Evolutionary conservation across 2,113 vertebrate genomes (phyloP), one percentile per base, ranked within the genome.

Genomic region (Silurus glanis): DNA sequence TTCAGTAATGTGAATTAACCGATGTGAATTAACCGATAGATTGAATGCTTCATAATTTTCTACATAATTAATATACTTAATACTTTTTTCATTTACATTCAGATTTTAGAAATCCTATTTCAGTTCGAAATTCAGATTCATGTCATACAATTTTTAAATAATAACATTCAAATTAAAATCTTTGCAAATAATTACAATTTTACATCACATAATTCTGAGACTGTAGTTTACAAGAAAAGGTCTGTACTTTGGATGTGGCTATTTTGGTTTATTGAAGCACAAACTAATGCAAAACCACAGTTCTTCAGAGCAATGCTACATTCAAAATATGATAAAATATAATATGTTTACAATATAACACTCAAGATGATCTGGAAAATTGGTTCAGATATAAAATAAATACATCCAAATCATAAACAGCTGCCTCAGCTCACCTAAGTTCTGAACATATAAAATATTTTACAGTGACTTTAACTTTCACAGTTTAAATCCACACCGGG

Each of bases 341-440:
- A 76, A 55, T 23, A 23, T n/a, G 67, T 61, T 19, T 37, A 37
- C 37, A 37, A 74, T 75, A 82, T 37, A 67, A 56, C 49, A 82
- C 16, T 58, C 3, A 21, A 45, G 3, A 56, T 55, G 4, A 78
- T 58, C 4, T 21, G 21, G 64, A 61, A 85, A 83, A 85, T 37
- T 5, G 5, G 19, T 80, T 51, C 21, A 61, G 45, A 37, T 79
- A 84, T 80, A 72, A 67, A 53, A 80, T 17, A 78, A 13, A 61
- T 56, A 72, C 55, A 62, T 80, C 4, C 9, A 74, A 49, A 10
- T 55, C 37, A 3, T 12, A 61, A 83, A 49, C 14, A 93, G 91
- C 91, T 90, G 88, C 90, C 91, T 84, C 19, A 72, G 67, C 62
- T 87, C 61, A 17, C 72, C 28, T 49, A 23, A 61, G 25, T 58